Base-by-base conservation (phyloP, 2,888 invertebrate species). In the Amiota minor region DNA sequence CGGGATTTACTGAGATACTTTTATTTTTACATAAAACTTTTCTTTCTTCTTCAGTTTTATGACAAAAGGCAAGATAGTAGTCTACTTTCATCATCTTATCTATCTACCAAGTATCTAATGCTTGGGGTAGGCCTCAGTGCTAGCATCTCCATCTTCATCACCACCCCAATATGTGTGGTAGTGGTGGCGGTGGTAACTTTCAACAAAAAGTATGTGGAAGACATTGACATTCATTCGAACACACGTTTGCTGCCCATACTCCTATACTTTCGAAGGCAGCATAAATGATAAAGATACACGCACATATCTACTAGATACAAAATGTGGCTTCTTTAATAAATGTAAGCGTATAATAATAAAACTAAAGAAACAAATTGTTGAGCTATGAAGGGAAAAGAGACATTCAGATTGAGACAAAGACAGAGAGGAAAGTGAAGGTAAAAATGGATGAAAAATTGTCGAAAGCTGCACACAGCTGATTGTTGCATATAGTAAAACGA, bases 51-150 rank as follows among this genome's bases (percentile, higher is more conserved):
- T 35, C 14, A n/a, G 53, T 64, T 65, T 50, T 71, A 61, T 62
- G 35, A 50, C 71, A 59, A 35, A 62, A 9, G 35, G 14, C 23
- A 10, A 61, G 16, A n/a, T 11, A 70, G 2, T 35, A 3, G 2
- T 6, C 2, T 35, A 6, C 35, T 6, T 6, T 4, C 35, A 35
- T 35, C 35, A 35, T 35, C 35, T 35, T 35, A 35, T 35, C 35
- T 35, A 35, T 35, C 35, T 35, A 35, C 35, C 46, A 59, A 18
- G 23, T 71, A 71, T 64, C 62, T 65, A 71, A 64, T 55, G 18
- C 64, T 71, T 71, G 64, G 71, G 71, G 71, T 71, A 71, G 71
- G 71, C 62, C 64, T 49, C 14, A n/a, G 47, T 47, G 10, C 4
- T 12, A 46, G 35, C 35, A 35, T 35, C 2, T 35, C 35, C 35